Evolutionary conservation across 1,140 invertebrate genomes (phyloP).

Genomic region (Daktulosphaira vitifoliae): DNA sequence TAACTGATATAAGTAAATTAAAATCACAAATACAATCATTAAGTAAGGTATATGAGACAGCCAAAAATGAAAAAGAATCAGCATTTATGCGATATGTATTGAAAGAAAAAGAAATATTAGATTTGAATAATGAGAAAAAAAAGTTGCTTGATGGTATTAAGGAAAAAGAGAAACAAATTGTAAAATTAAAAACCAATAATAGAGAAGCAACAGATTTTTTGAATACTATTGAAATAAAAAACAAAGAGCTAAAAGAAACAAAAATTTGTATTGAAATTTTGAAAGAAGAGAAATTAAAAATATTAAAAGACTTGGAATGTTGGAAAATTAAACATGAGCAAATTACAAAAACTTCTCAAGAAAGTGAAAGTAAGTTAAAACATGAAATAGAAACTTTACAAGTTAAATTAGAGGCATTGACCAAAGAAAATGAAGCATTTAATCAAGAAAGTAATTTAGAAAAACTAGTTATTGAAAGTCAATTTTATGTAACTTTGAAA

Average conservation of each 20-base stretch:
- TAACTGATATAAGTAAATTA: not conserved
- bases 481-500: not conserved
- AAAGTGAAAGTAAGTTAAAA: constrained; percentile 11
- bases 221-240: not conserved
- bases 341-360: not conserved
- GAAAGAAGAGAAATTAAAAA: constrained; percentile 4
- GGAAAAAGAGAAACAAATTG: constrained; percentile 5
- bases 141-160: not conserved
- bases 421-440: constrained; percentile 17
- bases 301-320: constrained; percentile 15
- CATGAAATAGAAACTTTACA: constrained; percentile 17
- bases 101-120: constrained; percentile 20
- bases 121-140: constrained; percentile 12
- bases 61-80: constrained; percentile 1
- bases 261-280: not conserved
- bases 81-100: constrained; percentile 12
- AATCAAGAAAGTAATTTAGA: constrained; percentile 27
- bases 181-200: not conserved
- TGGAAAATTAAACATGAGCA: constrained; percentile 23
- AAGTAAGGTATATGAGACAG: constrained; percentile 1
- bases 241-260: constrained; percentile 11
- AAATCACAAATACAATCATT: not conserved
- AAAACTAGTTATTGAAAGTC: not conserved
- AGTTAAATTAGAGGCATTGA: constrained; percentile 14
- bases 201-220: not conserved